These are phyloP conservation scores for Cryptocephalus moraei DNA, from an alignment of 2,888 invertebrate genomes.

Conservation along the genomic window DNA sequence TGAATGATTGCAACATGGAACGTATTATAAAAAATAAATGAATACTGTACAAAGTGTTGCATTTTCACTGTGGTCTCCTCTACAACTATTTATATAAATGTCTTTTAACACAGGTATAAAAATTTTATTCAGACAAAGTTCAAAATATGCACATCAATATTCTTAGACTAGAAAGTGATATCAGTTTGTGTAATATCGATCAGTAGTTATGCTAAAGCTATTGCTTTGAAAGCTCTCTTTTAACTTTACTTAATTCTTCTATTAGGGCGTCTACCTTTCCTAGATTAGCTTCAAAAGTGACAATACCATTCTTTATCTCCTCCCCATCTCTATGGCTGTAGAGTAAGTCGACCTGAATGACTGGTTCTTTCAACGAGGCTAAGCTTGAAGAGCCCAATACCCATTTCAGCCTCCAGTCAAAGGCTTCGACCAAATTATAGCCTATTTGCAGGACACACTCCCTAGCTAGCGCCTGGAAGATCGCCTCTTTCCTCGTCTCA, in stretches of 20 bases:
- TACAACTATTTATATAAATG: no score
- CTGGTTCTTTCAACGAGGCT: slow-evolving; percentile 38
- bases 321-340: slow-evolving; percentile 20
- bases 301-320: slow-evolving; percentile 11
- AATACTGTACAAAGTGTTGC: neutral
- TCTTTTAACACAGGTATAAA: no score
- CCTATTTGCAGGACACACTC: slow-evolving; percentile 29
- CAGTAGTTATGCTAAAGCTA: no score
- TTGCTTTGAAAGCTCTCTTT: slow-evolving; percentile 10
- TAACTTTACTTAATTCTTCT: slow-evolving; percentile 20
- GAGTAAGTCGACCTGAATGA: slow-evolving; percentile 40
- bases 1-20: slow-evolving; percentile 35
- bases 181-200: no score
- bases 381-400: slow-evolving; percentile 43
- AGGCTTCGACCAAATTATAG: slow-evolving; percentile 35
- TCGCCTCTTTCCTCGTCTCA: slow-evolving; percentile 28
- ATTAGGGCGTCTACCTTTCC: slow-evolving; percentile 28
- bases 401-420: slow-evolving; percentile 46
- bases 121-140: no score
- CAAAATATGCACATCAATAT: no score
- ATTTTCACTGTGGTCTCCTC: no score
- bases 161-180: no score
- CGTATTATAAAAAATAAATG: slow-evolving; percentile 28
- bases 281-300: slow-evolving; percentile 34
- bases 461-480: slow-evolving; percentile 25